Evolutionary conservation across 2,797 vertebrate species (phyloP).

Genomic region (Parambassis ranga): DNA sequence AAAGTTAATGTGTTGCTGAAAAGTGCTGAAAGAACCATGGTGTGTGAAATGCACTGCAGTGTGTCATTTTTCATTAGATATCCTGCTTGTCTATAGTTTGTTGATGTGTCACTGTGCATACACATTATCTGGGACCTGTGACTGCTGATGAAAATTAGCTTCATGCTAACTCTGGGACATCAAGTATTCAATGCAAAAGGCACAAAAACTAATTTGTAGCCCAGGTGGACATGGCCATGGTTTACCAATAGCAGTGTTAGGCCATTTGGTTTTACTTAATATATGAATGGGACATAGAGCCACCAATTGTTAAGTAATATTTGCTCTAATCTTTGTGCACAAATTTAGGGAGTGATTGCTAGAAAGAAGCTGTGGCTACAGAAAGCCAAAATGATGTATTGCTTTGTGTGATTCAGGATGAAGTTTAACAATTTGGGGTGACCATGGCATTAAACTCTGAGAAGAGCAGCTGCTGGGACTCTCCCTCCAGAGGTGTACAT

Average conservation of each 20-base stretch:
- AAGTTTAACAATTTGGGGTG: neutral
- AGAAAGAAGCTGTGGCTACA: neutral
- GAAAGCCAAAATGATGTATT: neutral
- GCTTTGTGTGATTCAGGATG: neutral
- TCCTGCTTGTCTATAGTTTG: no score
- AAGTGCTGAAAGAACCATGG: no score
- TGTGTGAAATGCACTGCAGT: no score
- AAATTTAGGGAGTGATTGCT: neutral
- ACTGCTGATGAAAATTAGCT: neutral
- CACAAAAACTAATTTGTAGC: neutral
- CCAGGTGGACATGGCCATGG: neutral
- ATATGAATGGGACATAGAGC: no score
- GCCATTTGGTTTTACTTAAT: no score
- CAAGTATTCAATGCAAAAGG: no score
- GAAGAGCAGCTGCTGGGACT: neutral
- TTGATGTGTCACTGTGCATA: no score
- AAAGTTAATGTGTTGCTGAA: no score
- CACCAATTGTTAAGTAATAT: no score
- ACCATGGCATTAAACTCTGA: neutral
- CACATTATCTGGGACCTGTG: neutral
- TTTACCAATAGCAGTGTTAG: neutral
- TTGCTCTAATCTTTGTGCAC: neutral
- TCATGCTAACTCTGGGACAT: neutral
- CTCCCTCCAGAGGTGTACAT: neutral
- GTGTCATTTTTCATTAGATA: no score